Percentiles rank a stretch among this genome's conserved stretches.
phyloP scores from a whole-genome alignment of 2,888 invertebrate species.

The Drosophila percnosoma region DNA sequence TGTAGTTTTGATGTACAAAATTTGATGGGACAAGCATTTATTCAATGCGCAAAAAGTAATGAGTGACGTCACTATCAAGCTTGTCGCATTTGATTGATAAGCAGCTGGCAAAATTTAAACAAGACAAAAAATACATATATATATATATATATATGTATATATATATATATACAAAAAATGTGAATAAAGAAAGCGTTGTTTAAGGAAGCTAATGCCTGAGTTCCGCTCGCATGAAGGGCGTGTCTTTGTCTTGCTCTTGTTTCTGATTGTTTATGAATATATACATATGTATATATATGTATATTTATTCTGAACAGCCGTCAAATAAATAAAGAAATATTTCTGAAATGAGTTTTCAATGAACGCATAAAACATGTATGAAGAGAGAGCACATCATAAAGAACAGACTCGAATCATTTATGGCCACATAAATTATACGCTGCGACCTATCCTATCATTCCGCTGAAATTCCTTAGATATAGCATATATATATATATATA shows the following conservation, averaged over 20 bases:
- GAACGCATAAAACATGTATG: conserved; percentile 4
- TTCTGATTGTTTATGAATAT: conserved; percentile 39
- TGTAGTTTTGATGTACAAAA: not conserved
- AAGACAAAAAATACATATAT: not conserved
- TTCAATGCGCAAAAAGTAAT: conserved; percentile 40
- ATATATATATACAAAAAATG: not conserved
- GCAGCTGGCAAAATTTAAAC: conserved; percentile 3
- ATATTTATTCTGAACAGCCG: conserved; percentile 7
- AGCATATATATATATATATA: too few species aligned
- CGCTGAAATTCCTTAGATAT: not conserved
- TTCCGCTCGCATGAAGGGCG: conserved; percentile 55
- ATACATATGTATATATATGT: not conserved
- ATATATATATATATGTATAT: not conserved
- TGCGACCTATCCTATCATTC: not conserved
- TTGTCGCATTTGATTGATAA: conserved; percentile 40
- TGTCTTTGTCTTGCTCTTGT: conserved; percentile 6
- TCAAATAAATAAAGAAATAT: conserved; percentile 34
- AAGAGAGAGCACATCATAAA: not conserved
- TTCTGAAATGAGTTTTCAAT: conserved; percentile 17
- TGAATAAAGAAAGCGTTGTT: conserved; percentile 44
- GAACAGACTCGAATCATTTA: not conserved
- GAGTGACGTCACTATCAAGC: conserved; percentile 33
- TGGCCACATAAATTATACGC: not conserved
- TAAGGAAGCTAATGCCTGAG: conserved; percentile 44
- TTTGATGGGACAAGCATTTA: not conserved